These are phyloP conservation scores for Euzetes globulus DNA, from an alignment of 2,888 invertebrate genomes.

Conservation along the genomic window DNA sequence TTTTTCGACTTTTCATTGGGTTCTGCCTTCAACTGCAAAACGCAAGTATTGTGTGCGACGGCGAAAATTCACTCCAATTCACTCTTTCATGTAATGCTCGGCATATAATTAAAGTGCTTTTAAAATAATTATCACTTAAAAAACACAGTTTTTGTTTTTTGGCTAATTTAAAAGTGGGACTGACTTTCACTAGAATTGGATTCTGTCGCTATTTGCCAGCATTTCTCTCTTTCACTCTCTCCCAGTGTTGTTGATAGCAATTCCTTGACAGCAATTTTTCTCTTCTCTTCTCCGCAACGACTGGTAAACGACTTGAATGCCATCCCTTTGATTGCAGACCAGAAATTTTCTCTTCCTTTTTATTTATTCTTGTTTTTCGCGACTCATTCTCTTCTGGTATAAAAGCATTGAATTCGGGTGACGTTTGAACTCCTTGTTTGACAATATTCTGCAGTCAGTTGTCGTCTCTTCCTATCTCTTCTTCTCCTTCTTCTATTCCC, in stretches of 20 bases:
- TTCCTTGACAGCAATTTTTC: neutral
- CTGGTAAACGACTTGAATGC: conserved; percentile 1
- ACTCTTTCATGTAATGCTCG: neutral
- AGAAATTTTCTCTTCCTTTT: neutral
- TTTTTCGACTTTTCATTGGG: neutral
- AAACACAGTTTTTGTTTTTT: neutral
- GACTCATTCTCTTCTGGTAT: neutral
- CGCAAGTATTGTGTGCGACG: neutral
- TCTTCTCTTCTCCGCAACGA: neutral
- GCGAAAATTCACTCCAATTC: neutral
- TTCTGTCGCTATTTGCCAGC: neutral
- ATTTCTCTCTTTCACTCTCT: neutral
- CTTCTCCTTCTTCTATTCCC: neutral
- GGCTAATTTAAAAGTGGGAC: neutral
- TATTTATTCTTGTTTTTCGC: neutral
- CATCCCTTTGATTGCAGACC: neutral
- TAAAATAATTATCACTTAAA: conserved; percentile 5
- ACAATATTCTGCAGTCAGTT: conserved; percentile 7
- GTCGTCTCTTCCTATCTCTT: neutral
- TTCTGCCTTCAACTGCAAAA: too few relatives aligned
- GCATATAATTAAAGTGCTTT: conserved; percentile 10
- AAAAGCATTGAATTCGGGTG: conserved; percentile 1
- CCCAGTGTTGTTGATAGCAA: neutral
- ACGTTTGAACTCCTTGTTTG: conserved; percentile 1
- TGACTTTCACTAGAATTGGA: neutral